Percentiles rank a stretch among this genome's conserved stretches.
Evolutionary conservation across 2,888 invertebrate genomes (phyloP).

Genomic region (Sthenelais limicola): DNA sequence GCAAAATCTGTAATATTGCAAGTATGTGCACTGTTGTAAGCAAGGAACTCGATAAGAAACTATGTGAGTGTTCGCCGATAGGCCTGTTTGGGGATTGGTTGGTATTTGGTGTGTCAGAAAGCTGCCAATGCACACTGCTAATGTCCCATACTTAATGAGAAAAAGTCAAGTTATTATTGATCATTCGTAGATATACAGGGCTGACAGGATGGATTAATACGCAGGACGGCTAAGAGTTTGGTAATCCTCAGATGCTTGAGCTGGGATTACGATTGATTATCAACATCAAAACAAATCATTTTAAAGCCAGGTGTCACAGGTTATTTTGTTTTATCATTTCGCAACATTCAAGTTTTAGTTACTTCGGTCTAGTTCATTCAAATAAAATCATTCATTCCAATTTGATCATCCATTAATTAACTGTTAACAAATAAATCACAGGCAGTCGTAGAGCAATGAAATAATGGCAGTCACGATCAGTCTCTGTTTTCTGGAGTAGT

Average conservation of each 20-base stretch:
- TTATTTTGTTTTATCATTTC: constrained; percentile 17
- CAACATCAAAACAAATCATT: constrained; percentile 29
- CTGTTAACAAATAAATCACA: background rate
- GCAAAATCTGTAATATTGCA: constrained; percentile 39
- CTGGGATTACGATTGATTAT: constrained; percentile 33
- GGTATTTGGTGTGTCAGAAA: constrained; percentile 32
- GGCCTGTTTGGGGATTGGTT: constrained; percentile 7
- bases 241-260: constrained; percentile 23
- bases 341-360: constrained; percentile 11
- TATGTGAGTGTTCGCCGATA: constrained; percentile 27
- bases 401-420: background rate
- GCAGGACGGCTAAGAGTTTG: constrained; percentile 25
- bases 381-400: constrained; percentile 28
- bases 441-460: constrained; percentile 31
- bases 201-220: constrained; percentile 23
- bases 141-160: background rate
- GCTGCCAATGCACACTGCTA: constrained; percentile 39
- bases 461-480: constrained; percentile 26
- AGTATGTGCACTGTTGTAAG: constrained; percentile 37
- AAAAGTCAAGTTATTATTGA: constrained; percentile 10
- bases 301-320: constrained; percentile 39
- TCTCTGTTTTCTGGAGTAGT: constrained; percentile 13
- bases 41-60: constrained; percentile 39
- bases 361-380: constrained; percentile 9
- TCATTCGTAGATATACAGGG: constrained; percentile 35